phyloP scores from a whole-genome alignment of 2,113 vertebrate genomes.

The Taurulus bubalis region DNA sequence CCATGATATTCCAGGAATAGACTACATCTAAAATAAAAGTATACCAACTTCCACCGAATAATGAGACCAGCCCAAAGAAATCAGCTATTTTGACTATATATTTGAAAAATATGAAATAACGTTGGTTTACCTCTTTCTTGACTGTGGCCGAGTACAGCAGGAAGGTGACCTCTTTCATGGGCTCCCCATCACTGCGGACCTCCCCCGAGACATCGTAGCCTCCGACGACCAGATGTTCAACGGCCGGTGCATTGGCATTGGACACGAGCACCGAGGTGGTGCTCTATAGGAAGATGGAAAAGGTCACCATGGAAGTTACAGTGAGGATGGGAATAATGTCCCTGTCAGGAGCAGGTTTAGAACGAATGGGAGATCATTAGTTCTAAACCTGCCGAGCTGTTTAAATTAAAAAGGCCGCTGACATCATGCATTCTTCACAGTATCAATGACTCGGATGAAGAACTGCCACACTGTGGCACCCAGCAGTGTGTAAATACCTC shows the following conservation, averaged over 20 bases:
- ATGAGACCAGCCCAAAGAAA: no score
- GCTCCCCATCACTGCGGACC: constrained; percentile 96
- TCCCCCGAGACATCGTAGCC: constrained; percentile 96
- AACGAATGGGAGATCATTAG: no score
- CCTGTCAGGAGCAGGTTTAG: constrained; percentile 11
- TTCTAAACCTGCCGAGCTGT: constrained; percentile 43
- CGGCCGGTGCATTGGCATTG: constrained; percentile 89
- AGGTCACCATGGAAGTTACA: constrained; percentile 16
- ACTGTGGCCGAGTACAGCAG: constrained; percentile 92
- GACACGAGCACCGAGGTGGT: constrained; percentile 89
- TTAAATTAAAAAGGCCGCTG: constrained; percentile 32
- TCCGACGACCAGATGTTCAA: constrained; percentile 89
- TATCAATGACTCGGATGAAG: constrained; percentile 2
- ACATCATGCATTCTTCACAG: background rate
- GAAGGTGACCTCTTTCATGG: constrained; percentile 98
- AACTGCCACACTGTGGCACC: background rate
- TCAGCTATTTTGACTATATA: background rate
- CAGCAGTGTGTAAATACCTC: background rate
- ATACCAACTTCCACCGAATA: background rate
- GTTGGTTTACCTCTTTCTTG: constrained; percentile 85
- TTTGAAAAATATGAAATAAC: background rate
- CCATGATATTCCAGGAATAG: background rate
- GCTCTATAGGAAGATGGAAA: constrained; percentile 79
- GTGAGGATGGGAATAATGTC: constrained; percentile 16
- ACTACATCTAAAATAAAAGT: background rate